Evolutionary conservation across 2,113 vertebrate species (phyloP).

Genomic region (Corapipo altera): DNA sequence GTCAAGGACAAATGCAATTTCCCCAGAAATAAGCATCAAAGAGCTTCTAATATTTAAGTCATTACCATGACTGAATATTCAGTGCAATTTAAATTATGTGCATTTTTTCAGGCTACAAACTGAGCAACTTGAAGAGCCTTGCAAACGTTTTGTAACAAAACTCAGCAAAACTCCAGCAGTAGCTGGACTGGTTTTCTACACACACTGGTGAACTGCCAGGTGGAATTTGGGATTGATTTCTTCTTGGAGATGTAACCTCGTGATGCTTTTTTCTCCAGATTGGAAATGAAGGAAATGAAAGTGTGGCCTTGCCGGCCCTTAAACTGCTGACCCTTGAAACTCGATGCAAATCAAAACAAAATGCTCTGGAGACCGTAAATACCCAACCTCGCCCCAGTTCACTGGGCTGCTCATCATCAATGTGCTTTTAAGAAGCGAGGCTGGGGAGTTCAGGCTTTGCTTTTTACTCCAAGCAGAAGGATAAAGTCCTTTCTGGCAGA

Average conservation of each 20-base stretch:
- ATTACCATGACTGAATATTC: slow-evolving; percentile 57
- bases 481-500: not conserved
- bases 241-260: not conserved
- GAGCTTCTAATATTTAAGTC: slow-evolving; percentile 6
- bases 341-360: not conserved
- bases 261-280: not conserved
- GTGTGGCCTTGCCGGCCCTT: not conserved
- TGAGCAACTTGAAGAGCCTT: not conserved
- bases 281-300: not conserved
- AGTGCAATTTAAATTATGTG: slow-evolving; percentile 7
- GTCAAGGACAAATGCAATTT: slow-evolving; percentile 57
- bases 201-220: not conserved
- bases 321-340: slow-evolving; percentile 21
- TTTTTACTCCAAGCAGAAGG: not conserved
- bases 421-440: not conserved
- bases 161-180: not conserved
- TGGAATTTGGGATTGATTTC: slow-evolving; percentile 32
- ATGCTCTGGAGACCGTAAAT: not conserved
- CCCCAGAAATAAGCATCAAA: slow-evolving; percentile 26
- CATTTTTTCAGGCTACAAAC: not conserved
- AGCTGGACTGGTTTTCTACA: not conserved
- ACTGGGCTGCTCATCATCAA: not conserved
- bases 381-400: not conserved
- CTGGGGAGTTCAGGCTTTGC: not conserved
- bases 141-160: not conserved